Evolutionary conservation across 2,888 invertebrate species (phyloP).

Genomic region (Blera fallax): DNA sequence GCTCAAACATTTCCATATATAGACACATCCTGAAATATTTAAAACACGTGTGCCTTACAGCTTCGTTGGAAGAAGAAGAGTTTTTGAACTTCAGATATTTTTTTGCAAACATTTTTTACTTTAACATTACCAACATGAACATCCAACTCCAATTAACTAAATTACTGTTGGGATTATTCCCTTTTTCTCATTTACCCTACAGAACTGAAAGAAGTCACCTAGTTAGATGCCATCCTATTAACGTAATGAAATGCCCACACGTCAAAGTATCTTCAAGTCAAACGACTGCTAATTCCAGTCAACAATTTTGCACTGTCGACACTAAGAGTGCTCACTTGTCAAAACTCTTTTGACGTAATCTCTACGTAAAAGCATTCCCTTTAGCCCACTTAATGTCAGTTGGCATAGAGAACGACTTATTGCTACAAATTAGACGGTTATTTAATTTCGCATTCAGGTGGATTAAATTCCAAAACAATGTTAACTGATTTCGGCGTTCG

Average conservation of each 20-base stretch:
- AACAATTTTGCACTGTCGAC: slow-evolving; percentile 7
- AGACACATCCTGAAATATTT: no score
- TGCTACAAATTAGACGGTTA: slow-evolving; percentile 37
- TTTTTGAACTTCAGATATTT: no score
- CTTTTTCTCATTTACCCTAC: neutral
- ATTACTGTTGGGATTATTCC: no score
- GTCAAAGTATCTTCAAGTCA: slow-evolving; percentile 11
- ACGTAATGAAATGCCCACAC: neutral
- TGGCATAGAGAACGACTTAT: slow-evolving; percentile 9
- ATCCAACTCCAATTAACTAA: no score
- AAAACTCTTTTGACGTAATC: slow-evolving; percentile 42
- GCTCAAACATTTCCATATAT: no score
- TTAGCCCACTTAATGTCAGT: slow-evolving; percentile 9
- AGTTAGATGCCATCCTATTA: neutral
- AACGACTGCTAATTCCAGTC: slow-evolving; percentile 33
- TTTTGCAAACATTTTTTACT: no score
- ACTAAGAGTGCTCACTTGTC: slow-evolving; percentile 38
- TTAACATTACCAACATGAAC: no score
- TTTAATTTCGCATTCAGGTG: slow-evolving; percentile 51
- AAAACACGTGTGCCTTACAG: no score
- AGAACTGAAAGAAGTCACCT: neutral
- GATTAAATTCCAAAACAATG: slow-evolving; percentile 32
- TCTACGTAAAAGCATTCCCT: slow-evolving; percentile 9
- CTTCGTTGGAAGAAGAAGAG: no score
- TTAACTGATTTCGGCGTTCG: slow-evolving; percentile 10